phyloP scores from a whole-genome alignment of 2,797 vertebrate species.

The Phoebastria nigripes region DNA sequence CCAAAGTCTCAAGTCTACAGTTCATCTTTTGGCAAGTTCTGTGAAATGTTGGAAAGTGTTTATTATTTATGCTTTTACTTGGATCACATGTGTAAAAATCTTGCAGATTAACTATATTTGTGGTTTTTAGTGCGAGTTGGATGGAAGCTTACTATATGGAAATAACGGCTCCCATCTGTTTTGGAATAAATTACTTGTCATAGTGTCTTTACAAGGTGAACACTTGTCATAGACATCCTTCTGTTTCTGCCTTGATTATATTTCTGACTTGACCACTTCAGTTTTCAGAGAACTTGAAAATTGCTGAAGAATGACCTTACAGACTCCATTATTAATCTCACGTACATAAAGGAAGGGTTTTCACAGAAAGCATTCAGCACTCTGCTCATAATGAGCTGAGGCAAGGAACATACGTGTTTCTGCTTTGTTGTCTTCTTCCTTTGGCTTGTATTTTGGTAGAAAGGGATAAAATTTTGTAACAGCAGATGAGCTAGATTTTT shows the following conservation, averaged over 20 bases:
- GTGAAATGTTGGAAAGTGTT: neutral
- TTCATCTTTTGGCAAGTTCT: slow-evolving; percentile 49
- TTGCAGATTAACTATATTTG: slow-evolving; percentile 48
- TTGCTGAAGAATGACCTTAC: slow-evolving; percentile 44
- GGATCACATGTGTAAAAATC: slow-evolving; percentile 35
- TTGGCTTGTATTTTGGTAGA: neutral
- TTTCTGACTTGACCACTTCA: slow-evolving; percentile 54
- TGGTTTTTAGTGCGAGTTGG: neutral
- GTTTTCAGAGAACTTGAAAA: slow-evolving; percentile 40
- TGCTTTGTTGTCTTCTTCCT: neutral
- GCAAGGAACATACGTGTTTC: neutral
- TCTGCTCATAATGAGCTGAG: neutral
- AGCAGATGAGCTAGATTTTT: neutral
- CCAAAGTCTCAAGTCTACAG: slow-evolving; percentile 20
- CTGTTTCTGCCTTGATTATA: slow-evolving; percentile 63
- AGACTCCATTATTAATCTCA: slow-evolving; percentile 31
- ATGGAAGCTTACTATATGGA: slow-evolving; percentile 64
- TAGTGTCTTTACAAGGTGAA: slow-evolving; percentile 58
- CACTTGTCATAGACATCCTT: slow-evolving; percentile 58
- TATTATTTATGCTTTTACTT: slow-evolving; percentile 50
- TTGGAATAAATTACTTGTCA: slow-evolving; percentile 69
- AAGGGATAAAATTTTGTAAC: neutral
- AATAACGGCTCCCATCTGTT: slow-evolving; percentile 65
- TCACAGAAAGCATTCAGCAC: neutral
- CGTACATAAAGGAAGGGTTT: slow-evolving; percentile 16